Evolutionary conservation across 2,797 vertebrate genomes (phyloP).

Genomic region (Ispidina lecontei): DNA sequence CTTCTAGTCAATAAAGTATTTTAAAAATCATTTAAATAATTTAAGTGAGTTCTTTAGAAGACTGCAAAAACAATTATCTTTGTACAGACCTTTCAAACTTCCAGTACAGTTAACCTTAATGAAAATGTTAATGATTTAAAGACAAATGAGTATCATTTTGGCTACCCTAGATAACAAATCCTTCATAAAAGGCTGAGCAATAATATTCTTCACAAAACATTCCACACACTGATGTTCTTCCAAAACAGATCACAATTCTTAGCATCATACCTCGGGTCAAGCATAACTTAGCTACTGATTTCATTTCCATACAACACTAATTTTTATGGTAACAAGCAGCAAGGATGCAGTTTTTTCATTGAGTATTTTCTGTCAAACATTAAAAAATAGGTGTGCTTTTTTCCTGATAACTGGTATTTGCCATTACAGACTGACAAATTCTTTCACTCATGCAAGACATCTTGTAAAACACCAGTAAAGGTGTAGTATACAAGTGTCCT

Average conservation of each 20-base stretch:
- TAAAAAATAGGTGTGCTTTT: background rate
- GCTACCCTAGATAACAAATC: background rate
- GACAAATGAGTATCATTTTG: background rate
- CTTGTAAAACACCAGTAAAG: background rate
- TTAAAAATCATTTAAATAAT: conserved; percentile 12
- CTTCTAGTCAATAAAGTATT: conserved; percentile 1
- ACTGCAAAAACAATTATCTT: background rate
- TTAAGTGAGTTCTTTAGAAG: background rate
- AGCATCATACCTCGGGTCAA: background rate
- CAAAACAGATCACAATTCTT: background rate
- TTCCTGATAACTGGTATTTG: background rate
- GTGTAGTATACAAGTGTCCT: fast-evolving
- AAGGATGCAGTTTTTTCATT: background rate
- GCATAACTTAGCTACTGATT: background rate
- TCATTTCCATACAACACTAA: background rate
- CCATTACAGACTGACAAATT: fast-evolving
- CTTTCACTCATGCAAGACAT: background rate
- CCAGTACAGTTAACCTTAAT: conserved; percentile 8
- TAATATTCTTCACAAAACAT: background rate
- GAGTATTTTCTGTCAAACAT: background rate
- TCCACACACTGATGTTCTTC: background rate
- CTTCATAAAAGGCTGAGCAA: conserved; percentile 3
- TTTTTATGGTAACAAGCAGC: background rate
- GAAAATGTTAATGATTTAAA: conserved; percentile 17
- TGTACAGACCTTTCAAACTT: background rate